These are phyloP conservation scores for Sycophila sp. DNA, from an alignment of 1,140 invertebrate species.

Conservation along the genomic window DNA sequence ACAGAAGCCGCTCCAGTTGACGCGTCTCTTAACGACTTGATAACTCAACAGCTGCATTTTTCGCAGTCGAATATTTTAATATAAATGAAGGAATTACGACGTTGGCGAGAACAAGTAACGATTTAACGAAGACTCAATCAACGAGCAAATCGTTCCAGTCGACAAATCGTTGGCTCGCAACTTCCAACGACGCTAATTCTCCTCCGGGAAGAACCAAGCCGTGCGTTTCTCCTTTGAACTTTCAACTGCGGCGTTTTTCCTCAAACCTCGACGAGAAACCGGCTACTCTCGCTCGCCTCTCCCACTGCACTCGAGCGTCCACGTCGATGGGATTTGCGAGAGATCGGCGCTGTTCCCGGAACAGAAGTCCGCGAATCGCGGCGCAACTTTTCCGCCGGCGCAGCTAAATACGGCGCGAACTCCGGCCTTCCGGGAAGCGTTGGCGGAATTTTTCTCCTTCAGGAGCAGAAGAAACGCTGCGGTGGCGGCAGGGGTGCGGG, in stretches of 20 bases:
- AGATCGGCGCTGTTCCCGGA: not conserved
- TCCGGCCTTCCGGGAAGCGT: not conserved
- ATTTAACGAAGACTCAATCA: too few species aligned
- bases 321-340: not conserved
- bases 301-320: not conserved
- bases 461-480: not conserved
- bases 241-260: too few species aligned
- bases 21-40: not conserved
- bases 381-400: not conserved
- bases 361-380: not conserved
- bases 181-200: too few species aligned
- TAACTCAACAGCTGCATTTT: not conserved
- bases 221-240: not conserved
- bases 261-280: too few species aligned
- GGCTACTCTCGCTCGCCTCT: not conserved
- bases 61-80: not conserved
- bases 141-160: too few species aligned
- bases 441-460: not conserved
- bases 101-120: too few species aligned
- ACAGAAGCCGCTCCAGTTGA: too few species aligned
- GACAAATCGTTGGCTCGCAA: too few species aligned
- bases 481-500: too few species aligned
- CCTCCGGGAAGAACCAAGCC: too few species aligned
- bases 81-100: not conserved
- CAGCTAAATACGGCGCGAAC: not conserved